These are phyloP conservation scores for Nicator chloris DNA, from an alignment of 2,113 vertebrate species.

Conservation along the genomic window DNA sequence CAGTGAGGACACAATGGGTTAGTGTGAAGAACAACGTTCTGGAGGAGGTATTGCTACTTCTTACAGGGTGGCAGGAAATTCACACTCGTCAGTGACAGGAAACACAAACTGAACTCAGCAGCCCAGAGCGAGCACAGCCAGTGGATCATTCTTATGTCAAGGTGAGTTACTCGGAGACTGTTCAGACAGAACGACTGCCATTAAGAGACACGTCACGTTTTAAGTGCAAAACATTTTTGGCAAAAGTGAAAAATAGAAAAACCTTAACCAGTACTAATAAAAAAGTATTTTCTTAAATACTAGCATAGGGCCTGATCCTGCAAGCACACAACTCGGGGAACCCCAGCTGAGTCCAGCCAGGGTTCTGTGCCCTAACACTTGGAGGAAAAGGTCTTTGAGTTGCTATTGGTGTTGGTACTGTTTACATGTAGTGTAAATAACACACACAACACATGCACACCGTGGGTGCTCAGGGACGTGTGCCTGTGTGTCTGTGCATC, in stretches of 20 bases:
- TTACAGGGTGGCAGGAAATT: not conserved
- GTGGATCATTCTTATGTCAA: not conserved
- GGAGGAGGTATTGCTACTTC: conserved; percentile 39
- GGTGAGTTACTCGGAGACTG: not conserved
- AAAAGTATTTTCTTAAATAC: conserved; percentile 68
- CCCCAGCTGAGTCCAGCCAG: not conserved
- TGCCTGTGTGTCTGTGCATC: not conserved
- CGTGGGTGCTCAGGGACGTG: not conserved
- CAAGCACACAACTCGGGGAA: conserved; percentile 6
- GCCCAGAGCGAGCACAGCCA: not conserved
- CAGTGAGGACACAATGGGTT: not conserved
- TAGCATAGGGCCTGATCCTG: conserved; percentile 53
- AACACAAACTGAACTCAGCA: not conserved
- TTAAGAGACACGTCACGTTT: conserved; percentile 47
- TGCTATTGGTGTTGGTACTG: conserved; percentile 8
- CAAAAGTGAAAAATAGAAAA: conserved; percentile 90
- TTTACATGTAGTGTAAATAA: conserved; percentile 29
- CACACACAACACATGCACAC: not conserved
- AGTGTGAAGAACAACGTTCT: not conserved
- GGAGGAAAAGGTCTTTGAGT: conserved; percentile 26
- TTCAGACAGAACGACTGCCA: not conserved
- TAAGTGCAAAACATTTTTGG: conserved; percentile 82
- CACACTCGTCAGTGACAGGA: not conserved
- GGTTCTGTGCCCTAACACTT: not conserved
- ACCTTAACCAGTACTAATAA: conserved; percentile 74